Evolutionary conservation across 1,140 invertebrate species (phyloP).

Genomic region (Manduca sexta): DNA sequence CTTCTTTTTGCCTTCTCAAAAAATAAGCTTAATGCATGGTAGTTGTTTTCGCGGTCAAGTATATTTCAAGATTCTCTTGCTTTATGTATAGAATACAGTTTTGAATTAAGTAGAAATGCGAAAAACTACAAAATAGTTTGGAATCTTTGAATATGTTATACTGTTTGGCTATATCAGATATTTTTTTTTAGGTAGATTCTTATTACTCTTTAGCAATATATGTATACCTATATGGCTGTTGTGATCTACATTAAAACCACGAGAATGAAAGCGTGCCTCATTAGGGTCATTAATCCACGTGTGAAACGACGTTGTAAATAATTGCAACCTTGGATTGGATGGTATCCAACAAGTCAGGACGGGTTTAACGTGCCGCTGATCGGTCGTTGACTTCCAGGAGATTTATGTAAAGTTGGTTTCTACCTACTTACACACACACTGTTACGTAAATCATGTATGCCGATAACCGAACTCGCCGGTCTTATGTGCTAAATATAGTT

Average conservation of each 20-base stretch:
- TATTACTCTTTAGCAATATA: not conserved
- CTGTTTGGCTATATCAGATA: too few relatives aligned
- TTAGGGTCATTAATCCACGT: not conserved
- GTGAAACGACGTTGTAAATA: slow-evolving; percentile 3
- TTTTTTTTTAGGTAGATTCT: too few relatives aligned
- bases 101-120: too few relatives aligned
- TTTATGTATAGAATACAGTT: too few relatives aligned
- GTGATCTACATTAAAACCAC: not conserved
- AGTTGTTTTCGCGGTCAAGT: too few relatives aligned
- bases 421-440: slow-evolving; percentile 7
- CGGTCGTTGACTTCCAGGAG: slow-evolving; percentile 21
- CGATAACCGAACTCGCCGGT: slow-evolving; percentile 4
- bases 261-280: not conserved
- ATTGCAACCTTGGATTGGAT: slow-evolving; percentile 11
- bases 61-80: too few relatives aligned
- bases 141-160: too few relatives aligned
- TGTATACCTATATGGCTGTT: not conserved
- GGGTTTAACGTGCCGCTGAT: slow-evolving; percentile 8
- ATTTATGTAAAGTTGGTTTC: slow-evolving; percentile 18
- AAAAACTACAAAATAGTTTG: too few relatives aligned
- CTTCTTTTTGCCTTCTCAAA: too few relatives aligned
- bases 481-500: slow-evolving; percentile 6
- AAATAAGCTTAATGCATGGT: too few relatives aligned
- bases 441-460: slow-evolving; percentile 15
- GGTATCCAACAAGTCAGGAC: slow-evolving; percentile 10